phyloP scores from a whole-genome alignment of 1,140 invertebrate species.

The Aradophagus sp. region DNA sequence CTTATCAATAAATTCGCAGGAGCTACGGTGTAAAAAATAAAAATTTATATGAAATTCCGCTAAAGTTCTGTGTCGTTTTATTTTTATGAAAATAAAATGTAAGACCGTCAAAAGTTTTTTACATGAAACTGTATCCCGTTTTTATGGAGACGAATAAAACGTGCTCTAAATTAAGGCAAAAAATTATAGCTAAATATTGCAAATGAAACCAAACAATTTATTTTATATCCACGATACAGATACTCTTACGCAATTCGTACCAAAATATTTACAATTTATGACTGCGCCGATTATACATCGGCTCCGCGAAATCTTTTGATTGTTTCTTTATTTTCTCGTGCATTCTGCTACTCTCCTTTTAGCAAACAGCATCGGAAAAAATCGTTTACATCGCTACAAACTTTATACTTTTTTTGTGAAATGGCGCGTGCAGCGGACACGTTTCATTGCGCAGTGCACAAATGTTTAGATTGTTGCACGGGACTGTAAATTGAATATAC shows the following conservation, averaged over 20 bases:
- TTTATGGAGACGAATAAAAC: slow-evolving; percentile 49
- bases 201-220: slow-evolving; percentile 46
- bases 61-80: slow-evolving; percentile 33
- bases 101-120: slow-evolving; percentile 47
- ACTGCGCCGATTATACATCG: no score
- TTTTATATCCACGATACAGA: no score
- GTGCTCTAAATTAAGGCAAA: slow-evolving; percentile 47
- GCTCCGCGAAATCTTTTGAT: slow-evolving; percentile 4
- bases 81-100: slow-evolving; percentile 51
- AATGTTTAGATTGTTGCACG: slow-evolving; percentile 35
- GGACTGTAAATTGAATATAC: slow-evolving; percentile 41
- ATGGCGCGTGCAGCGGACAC: slow-evolving; percentile 28
- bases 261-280: no score
- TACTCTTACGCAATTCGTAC: no score
- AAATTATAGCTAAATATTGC: slow-evolving; percentile 38
- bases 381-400: slow-evolving; percentile 23
- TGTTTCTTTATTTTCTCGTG: no score
- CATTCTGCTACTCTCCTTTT: no score
- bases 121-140: slow-evolving; percentile 41
- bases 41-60: slow-evolving; percentile 41
- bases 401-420: slow-evolving; percentile 31
- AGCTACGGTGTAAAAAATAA: no score
- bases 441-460: slow-evolving; percentile 26
- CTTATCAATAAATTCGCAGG: no score
- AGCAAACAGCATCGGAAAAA: slow-evolving; percentile 18